Percentiles rank a stretch among this genome's conserved stretches.
phyloP scores from a whole-genome alignment of 2,888 invertebrate species.

The Campaea margaritaria region DNA sequence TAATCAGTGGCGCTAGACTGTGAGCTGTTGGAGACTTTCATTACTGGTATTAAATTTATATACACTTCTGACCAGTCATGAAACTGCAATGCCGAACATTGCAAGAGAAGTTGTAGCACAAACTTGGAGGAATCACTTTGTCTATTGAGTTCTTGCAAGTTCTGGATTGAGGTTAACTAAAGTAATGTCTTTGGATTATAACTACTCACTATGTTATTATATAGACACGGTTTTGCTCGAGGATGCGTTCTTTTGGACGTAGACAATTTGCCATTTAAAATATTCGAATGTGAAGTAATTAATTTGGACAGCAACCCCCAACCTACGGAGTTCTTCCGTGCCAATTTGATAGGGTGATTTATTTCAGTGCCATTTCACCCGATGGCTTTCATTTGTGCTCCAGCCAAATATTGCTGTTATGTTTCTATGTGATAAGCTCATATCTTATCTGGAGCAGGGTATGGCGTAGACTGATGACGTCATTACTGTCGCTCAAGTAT shows the following conservation, averaged over 20 bases:
- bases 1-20: slow-evolving; percentile 21
- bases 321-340: slow-evolving; percentile 19
- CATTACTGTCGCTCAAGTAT: slow-evolving; percentile 52
- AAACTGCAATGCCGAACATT: too few relatives aligned
- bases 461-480: slow-evolving; percentile 58
- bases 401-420: slow-evolving; percentile 62
- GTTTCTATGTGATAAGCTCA: slow-evolving; percentile 68
- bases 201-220: neutral
- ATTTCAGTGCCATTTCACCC: slow-evolving; percentile 32
- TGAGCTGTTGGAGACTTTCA: slow-evolving; percentile 10
- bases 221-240: neutral
- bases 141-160: too few relatives aligned
- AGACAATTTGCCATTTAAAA: too few relatives aligned
- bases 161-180: too few relatives aligned
- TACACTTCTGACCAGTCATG: neutral
- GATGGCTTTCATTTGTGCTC: slow-evolving; percentile 50
- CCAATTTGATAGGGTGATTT: slow-evolving; percentile 30
- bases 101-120: too few relatives aligned
- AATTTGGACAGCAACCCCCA: slow-evolving; percentile 10
- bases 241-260: too few relatives aligned
- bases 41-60: slow-evolving; percentile 6
- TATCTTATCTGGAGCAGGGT: slow-evolving; percentile 61
- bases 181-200: too few relatives aligned
- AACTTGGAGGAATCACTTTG: too few relatives aligned
- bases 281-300: slow-evolving; percentile 8